Evolutionary conservation across 1,140 invertebrate species (phyloP).

Genomic region (Melitaea cinxia): DNA sequence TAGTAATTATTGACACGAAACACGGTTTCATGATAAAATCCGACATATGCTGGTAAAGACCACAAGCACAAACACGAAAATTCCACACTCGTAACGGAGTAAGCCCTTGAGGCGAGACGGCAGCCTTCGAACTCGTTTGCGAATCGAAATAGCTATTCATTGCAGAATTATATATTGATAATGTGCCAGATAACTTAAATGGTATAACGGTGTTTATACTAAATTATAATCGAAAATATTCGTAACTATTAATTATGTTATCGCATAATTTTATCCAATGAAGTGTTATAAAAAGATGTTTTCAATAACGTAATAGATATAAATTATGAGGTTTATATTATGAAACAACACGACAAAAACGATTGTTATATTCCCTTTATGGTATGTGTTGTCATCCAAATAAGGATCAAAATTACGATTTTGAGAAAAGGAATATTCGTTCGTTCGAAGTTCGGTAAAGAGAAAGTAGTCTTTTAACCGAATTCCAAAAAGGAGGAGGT

Average conservation of each 20-base stretch:
- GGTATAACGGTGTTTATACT: constrained; percentile 23
- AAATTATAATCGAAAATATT: constrained; percentile 11
- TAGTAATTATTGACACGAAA: constrained; percentile 79
- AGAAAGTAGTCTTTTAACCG: too few relatives aligned
- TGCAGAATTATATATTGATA: constrained; percentile 39
- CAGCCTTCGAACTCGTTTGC: constrained; percentile 43
- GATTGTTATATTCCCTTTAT: too few relatives aligned
- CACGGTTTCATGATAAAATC: constrained; percentile 49
- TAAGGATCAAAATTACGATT: too few relatives aligned
- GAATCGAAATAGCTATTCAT: constrained; percentile 45
- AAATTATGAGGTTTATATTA: too few relatives aligned
- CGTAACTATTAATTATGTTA: constrained; percentile 10
- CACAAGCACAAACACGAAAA: constrained; percentile 73
- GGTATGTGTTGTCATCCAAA: too few relatives aligned
- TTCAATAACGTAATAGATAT: too few relatives aligned
- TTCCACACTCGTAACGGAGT: constrained; percentile 69
- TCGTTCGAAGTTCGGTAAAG: too few relatives aligned
- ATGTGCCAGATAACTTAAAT: constrained; percentile 30
- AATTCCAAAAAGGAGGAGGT: too few relatives aligned
- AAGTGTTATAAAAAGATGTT: not conserved
- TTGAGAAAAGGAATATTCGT: too few relatives aligned
- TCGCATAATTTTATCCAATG: not conserved
- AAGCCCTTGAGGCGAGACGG: constrained; percentile 54
- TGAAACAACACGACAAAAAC: too few relatives aligned
- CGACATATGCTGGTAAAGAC: constrained; percentile 55